These are phyloP conservation scores for Bombyx mori DNA, from an alignment of 1,140 invertebrate genomes.

Conservation along the genomic window ASM3026992v2 NC_085110.1:11326501-11327000, in stretches of 20 bases:
- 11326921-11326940: slow-evolving; percentile 37
- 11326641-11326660: neutral
- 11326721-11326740: neutral
- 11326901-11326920: slow-evolving; percentile 34
- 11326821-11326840: slow-evolving; percentile 23
- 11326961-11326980: neutral
- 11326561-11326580: no score
- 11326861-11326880: slow-evolving; percentile 41
- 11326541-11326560: no score
- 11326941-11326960: slow-evolving; percentile 19
- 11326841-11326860: slow-evolving; percentile 46
- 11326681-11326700: neutral
- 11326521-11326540: no score
- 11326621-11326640: no score
- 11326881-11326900: slow-evolving; percentile 27
- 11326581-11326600: no score
- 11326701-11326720: neutral
- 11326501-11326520: no score
- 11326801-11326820: slow-evolving; percentile 20
- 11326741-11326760: neutral
- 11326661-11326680: neutral
- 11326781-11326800: no score
- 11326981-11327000: no score
- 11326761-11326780: neutral
- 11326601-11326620: no score